These are phyloP conservation scores for Chitala chitala DNA, from an alignment of 2,113 vertebrate species.

Conservation along the genomic window DNA sequence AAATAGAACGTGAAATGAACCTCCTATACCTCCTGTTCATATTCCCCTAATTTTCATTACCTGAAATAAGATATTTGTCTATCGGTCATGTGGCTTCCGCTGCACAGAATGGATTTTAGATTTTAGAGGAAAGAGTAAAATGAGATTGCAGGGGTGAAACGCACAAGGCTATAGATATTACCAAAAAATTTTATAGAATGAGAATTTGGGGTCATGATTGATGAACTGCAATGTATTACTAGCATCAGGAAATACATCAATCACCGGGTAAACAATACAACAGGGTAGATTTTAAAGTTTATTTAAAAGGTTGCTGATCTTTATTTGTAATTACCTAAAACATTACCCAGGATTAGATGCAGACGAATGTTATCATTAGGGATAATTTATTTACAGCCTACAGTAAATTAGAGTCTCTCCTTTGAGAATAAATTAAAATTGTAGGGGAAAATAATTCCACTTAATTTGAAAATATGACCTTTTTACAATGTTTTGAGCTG, in stretches of 20 bases:
- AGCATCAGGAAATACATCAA: background rate
- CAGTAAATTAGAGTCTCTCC: constrained; percentile 28
- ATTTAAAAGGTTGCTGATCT: background rate
- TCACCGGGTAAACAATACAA: background rate
- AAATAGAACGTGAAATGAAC: too few species aligned
- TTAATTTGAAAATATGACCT: constrained; percentile 32
- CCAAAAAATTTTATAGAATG: background rate
- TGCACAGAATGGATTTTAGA: background rate
- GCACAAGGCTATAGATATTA: background rate
- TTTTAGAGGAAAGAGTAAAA: background rate
- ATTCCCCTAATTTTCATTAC: too few species aligned
- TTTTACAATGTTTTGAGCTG: constrained; percentile 36
- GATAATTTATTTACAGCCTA: constrained; percentile 33
- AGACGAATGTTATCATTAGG: constrained; percentile 34
- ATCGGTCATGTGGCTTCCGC: too few species aligned
- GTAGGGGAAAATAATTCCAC: too few species aligned
- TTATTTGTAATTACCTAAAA: constrained; percentile 36
- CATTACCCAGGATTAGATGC: constrained; percentile 20
- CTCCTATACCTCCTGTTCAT: too few species aligned
- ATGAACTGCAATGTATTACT: constrained; percentile 14
- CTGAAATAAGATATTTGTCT: too few species aligned
- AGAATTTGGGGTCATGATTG: constrained; percentile 9
- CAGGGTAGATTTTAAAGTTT: background rate
- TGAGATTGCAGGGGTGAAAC: background rate
- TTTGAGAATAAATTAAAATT: constrained; percentile 34